Base-by-base conservation (phyloP, 2,888 invertebrate genomes). In the Morpho helenor region DNA sequence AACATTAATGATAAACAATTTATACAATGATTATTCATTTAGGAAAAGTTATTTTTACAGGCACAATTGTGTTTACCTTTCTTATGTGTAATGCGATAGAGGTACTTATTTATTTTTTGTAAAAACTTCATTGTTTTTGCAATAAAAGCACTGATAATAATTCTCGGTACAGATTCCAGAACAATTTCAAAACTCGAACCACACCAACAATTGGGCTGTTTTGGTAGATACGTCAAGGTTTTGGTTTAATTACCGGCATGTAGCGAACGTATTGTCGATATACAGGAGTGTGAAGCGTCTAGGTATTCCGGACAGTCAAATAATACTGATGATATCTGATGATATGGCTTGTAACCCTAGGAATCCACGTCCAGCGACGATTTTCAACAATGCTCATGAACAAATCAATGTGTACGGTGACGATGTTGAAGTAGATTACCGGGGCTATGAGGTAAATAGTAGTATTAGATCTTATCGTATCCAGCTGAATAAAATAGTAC, bases 241-340 rank as follows among this genome's bases (percentile, higher is more conserved):
- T 85, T 99, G 99, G 99, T 99, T 99, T 79, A 99, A 99, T 83
- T 99, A 99, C 82, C 94, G 99, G 7, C 99, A 99, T 93, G 98
- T 99, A 41, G 99, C 99, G 4, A 99, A 99, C 83, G 99, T 99
- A 0, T 85, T 99, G 16, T 99, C 99, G 0, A 97, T 99, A 64
- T 99, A 99, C 80, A 94, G 99, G 8, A 98, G 98, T 78, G 98
- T 99, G 0, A 99, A 99, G 84, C 92, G 99, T 10, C 91, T 99
- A 4, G 99, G 99, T n/a, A 99, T 99, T 70, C 99, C 99, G 0
- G 99, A 99, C 81, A 96, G 96, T 59, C 99, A 99, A 83, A 99
- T 99, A 57, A 99, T 99, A 66, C 85, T 99, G 57, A 99, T 99
- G 99, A 95, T 99, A 66, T 99, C 99, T 2, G 99, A 99, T 84